These are phyloP conservation scores for Heliconius hermathena DNA, from an alignment of 1,140 invertebrate species.

Conservation along the genomic window DNA sequence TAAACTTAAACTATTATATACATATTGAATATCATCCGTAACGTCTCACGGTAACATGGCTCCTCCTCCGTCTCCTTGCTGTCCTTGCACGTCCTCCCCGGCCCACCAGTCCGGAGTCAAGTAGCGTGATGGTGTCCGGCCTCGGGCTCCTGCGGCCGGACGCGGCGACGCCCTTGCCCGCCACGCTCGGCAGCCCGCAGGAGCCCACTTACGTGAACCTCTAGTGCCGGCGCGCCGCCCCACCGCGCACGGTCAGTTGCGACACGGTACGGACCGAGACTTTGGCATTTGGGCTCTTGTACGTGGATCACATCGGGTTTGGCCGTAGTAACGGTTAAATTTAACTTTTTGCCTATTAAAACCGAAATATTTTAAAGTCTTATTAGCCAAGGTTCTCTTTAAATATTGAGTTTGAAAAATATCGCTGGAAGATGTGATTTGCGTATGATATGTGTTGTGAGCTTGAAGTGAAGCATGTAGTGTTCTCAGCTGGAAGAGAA, in stretches of 20 bases:
- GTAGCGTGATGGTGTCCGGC: slow-evolving; percentile 84
- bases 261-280: slow-evolving; percentile 23
- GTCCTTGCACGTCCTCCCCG: not conserved
- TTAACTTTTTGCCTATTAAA: too few relatives aligned
- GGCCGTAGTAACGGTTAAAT: too few relatives aligned
- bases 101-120: slow-evolving; percentile 82
- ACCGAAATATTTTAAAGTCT: too few relatives aligned
- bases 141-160: slow-evolving; percentile 82
- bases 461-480: slow-evolving; percentile 30
- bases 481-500: not conserved
- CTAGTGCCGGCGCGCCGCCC: slow-evolving; percentile 89
- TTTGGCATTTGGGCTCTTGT: slow-evolving; percentile 37
- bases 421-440: slow-evolving; percentile 10
- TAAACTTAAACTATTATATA: not conserved
- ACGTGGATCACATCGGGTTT: slow-evolving; percentile 23
- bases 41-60: not conserved
- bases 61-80: not conserved
- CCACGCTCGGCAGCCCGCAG: slow-evolving; percentile 88
- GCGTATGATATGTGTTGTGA: slow-evolving; percentile 32
- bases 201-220: slow-evolving; percentile 96
- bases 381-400: too few relatives aligned
- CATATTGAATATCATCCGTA: not conserved
- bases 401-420: too few relatives aligned
- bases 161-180: slow-evolving; percentile 73
- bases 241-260: slow-evolving; percentile 67